Evolutionary conservation across 2,797 vertebrate genomes (phyloP).

Genomic region (Macroramphosus scolopax): DNA sequence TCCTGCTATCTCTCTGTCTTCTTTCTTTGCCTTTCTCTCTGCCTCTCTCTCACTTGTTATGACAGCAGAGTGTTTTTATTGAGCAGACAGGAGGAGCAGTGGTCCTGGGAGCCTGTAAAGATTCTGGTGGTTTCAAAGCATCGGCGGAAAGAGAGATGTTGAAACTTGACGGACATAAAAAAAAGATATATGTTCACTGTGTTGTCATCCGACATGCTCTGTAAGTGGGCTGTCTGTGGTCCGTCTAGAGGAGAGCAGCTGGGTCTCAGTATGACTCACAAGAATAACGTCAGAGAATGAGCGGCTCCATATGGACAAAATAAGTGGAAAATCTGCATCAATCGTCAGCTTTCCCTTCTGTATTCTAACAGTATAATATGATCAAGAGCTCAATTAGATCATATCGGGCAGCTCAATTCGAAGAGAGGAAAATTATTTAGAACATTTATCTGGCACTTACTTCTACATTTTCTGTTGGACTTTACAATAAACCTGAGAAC

Average conservation of each 20-base stretch:
- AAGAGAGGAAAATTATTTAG: neutral
- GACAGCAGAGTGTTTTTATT: slow-evolving; percentile 48
- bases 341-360: neutral
- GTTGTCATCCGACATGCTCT: slow-evolving; percentile 8
- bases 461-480: neutral
- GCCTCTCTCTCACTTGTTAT: slow-evolving; percentile 24
- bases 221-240: neutral
- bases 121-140: slow-evolving; percentile 12
- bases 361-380: neutral
- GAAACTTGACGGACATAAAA: slow-evolving; percentile 13
- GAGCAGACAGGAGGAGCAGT: slow-evolving; percentile 24
- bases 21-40: slow-evolving; percentile 7
- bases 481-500: neutral
- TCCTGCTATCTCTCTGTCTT: slow-evolving; percentile 16
- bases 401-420: neutral
- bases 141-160: neutral
- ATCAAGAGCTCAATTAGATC: neutral
- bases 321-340: slow-evolving; percentile 4
- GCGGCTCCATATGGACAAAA: neutral
- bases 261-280: slow-evolving; percentile 9
- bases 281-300: slow-evolving; percentile 4
- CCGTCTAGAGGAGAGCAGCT: neutral
- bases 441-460: neutral
- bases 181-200: neutral
- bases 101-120: slow-evolving; percentile 16